Percentiles rank a stretch among this genome's conserved stretches.
Conservation (phyloP, 2,888 invertebrate species). For the Allacma fusca region DNA sequence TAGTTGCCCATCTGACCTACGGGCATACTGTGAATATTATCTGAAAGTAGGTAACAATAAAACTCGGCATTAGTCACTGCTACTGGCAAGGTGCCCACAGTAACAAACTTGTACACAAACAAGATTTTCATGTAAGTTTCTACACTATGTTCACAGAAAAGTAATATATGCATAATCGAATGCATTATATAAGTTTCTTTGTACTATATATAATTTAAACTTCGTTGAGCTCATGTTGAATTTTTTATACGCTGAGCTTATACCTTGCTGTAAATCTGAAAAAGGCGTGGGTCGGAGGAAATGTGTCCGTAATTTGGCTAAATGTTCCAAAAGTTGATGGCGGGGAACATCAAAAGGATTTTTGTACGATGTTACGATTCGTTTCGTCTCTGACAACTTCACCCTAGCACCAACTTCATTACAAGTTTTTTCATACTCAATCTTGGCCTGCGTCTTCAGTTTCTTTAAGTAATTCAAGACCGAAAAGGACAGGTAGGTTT, state of each 20-base stretch:
- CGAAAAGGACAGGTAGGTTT: slow-evolving; percentile 90
- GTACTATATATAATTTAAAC: too few species aligned
- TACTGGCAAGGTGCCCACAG: background rate
- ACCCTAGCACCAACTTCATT: slow-evolving; percentile 67
- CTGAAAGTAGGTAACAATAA: slow-evolving; percentile 4
- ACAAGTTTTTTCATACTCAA: slow-evolving; percentile 87
- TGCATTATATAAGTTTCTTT: too few species aligned
- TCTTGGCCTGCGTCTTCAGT: slow-evolving; percentile 91
- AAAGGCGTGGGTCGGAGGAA: slow-evolving; percentile 75
- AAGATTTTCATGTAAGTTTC: too few species aligned
- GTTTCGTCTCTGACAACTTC: slow-evolving; percentile 68
- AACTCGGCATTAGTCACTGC: background rate
- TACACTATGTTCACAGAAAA: too few species aligned
- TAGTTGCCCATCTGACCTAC: slow-evolving; percentile 99
- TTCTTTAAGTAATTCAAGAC: slow-evolving; percentile 94
- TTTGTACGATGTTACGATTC: slow-evolving; percentile 69
- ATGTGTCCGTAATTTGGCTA: slow-evolving; percentile 92
- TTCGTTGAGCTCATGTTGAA: too few species aligned
- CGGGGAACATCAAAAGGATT: slow-evolving; percentile 97
- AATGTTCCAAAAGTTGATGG: slow-evolving; percentile 86
- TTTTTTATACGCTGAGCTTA: background rate
- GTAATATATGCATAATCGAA: too few species aligned
- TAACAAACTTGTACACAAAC: background rate
- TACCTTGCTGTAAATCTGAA: slow-evolving; percentile 59
- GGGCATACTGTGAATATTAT: slow-evolving; percentile 89